phyloP scores from a whole-genome alignment of 2,888 invertebrate species.

The Zaprionus lineosus region DNA sequence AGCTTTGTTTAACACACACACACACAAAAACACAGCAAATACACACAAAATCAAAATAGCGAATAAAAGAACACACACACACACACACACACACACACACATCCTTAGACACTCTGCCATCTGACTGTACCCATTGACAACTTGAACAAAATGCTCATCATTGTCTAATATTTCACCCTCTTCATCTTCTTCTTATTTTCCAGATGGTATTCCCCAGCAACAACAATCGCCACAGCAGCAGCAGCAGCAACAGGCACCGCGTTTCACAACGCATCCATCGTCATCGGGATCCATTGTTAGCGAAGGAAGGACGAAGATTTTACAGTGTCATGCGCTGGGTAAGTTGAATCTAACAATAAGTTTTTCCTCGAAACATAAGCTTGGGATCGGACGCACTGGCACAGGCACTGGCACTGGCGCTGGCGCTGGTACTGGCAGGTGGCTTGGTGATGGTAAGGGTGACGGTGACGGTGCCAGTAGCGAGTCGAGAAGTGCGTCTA shows the following conservation, averaged over 20 bases:
- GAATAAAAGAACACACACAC: too few species aligned
- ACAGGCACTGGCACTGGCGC: too few species aligned
- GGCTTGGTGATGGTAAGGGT: background rate
- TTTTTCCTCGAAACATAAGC: constrained; percentile 30
- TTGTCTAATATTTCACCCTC: background rate
- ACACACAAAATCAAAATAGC: too few species aligned
- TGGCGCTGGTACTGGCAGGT: too few species aligned
- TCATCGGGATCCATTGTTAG: constrained; percentile 93
- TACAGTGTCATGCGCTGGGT: constrained; percentile 96
- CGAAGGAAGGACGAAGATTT: constrained; percentile 94
- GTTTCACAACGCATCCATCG: constrained; percentile 93
- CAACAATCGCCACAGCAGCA: constrained; percentile 19
- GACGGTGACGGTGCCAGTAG: background rate
- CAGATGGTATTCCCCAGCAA: constrained; percentile 49
- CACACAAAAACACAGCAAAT: too few species aligned
- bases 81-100: too few species aligned
- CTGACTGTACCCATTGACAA: background rate
- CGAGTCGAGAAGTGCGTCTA: constrained; percentile 20
- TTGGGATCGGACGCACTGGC: background rate
- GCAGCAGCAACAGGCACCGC: constrained; percentile 88
- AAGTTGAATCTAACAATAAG: constrained; percentile 81
- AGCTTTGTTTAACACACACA: too few species aligned
- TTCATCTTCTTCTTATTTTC: constrained; percentile 25
- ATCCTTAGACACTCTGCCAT: background rate
- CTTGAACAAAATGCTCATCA: constrained; percentile 28